These are phyloP conservation scores for Entomobrya proxima DNA, from an alignment of 2,888 invertebrate genomes.

Conservation along the genomic window DNA sequence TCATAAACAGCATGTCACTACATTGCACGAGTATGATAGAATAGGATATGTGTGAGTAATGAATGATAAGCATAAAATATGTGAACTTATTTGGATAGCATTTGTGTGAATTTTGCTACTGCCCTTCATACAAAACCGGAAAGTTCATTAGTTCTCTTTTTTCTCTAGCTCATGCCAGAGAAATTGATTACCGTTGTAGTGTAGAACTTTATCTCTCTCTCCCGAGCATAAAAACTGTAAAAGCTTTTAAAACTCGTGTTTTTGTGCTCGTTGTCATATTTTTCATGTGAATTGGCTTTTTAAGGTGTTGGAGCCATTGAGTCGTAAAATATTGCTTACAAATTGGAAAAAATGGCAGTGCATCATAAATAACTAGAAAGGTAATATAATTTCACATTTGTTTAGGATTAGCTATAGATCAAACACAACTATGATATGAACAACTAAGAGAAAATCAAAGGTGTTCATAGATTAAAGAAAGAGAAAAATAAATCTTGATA, in stretches of 20 bases:
- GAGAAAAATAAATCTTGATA: no score
- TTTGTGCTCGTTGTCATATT: not conserved
- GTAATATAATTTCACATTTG: conserved; percentile 25
- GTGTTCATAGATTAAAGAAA: no score
- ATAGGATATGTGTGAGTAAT: not conserved
- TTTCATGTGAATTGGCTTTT: not conserved
- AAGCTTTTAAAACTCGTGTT: conserved; percentile 7
- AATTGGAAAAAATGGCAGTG: conserved; percentile 50
- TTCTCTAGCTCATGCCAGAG: not conserved
- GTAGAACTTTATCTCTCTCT: not conserved
- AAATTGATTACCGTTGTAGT: conserved; percentile 2
- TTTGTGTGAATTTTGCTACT: conserved; percentile 27
- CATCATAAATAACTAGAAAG: conserved; percentile 20
- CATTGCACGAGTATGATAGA: not conserved
- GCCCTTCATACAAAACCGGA: conserved; percentile 31
- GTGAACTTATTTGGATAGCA: not conserved
- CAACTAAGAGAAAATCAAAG: no score
- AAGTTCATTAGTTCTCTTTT: conserved; percentile 60
- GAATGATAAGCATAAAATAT: conserved; percentile 38
- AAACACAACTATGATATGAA: no score
- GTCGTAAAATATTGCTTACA: conserved; percentile 60
- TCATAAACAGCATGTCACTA: not conserved
- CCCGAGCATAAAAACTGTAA: no score
- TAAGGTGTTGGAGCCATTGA: conserved; percentile 30
- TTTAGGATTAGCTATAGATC: no score